Evolutionary conservation across 2,113 vertebrate genomes (phyloP), one percentile per base, ranked within the genome.

Genomic region (Calypte anna): DNA sequence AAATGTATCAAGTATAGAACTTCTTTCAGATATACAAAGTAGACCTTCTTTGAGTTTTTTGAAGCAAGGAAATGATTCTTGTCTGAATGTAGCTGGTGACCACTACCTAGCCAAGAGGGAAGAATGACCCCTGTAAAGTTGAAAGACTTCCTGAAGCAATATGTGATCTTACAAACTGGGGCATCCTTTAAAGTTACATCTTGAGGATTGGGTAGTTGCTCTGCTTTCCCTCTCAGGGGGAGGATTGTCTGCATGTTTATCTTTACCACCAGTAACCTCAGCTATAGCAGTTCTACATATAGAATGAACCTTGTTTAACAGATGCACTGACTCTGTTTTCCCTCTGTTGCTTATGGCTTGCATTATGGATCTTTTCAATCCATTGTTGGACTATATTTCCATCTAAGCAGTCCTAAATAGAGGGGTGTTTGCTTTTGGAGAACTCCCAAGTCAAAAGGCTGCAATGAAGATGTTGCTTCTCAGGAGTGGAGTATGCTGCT

Each of bases 241-340:
- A 9, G 20, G 11, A 3, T 30, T 62, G 24, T 57, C 20, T 54
- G 14, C 2, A 0, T 31, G 7, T 64, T 46, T 68, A 7, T 62
- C n/a, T 58, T 83, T 28, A n/a, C 9, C 86, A 46, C 12, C 43
- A 2, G 31, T 53, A 40, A 82, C 28, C 23, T 61, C n/a, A 53
- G 28, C 57, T 81, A 30, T n/a, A n/a, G n/a, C 27, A 30, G 40
- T 21, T 57, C 18, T 15, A 23, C 17, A 28, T 2, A 0, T 2
- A 66, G n/a, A 77, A 10, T 13, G 28, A 38, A 69, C 51, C 51
- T 66, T 38, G 11, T 57, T 86, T 74, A 81, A 48, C 8, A 16
- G 10, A 15, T 16, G 4, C 23, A 16, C 43, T 30, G 23, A 63
- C 15, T 77, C 1, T 57, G 21, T 18, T 16, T 64, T 73, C 38